A percentile compares a stretch with the other conserved stretches of the same genome.
phyloP scores from a whole-genome alignment of 2,113 vertebrate genomes.

The Echinops telfairi region DNA sequence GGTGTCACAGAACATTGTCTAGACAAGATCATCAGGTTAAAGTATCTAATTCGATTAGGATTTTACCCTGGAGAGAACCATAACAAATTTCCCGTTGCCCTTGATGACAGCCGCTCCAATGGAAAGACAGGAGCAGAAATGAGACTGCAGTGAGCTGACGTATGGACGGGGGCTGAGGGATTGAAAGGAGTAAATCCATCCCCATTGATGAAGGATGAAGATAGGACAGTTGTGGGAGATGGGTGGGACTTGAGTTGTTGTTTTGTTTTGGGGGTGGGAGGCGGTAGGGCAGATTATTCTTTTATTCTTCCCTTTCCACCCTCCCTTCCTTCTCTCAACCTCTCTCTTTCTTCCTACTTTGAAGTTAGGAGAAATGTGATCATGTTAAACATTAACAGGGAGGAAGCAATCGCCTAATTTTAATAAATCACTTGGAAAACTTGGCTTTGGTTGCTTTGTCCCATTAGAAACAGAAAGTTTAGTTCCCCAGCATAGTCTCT shows the following conservation, averaged over 20 bases:
- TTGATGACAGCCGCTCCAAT: background rate
- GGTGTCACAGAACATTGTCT: background rate
- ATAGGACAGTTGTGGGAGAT: background rate
- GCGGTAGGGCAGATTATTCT: background rate
- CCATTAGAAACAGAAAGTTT: conserved; percentile 61
- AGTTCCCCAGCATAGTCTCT: conserved; percentile 54
- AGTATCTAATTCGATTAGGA: background rate
- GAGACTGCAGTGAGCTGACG: background rate
- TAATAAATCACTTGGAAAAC: conserved; percentile 62
- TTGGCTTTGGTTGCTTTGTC: conserved; percentile 20
- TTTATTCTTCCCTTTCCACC: background rate
- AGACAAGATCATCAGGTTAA: background rate
- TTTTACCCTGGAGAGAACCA: background rate
- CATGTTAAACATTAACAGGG: conserved; percentile 36
- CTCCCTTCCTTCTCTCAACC: background rate
- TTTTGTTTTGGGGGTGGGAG: background rate
- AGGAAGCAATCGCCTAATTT: conserved; percentile 55
- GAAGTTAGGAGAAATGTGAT: conserved; percentile 32
- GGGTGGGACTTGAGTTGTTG: background rate
- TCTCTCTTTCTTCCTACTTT: background rate
- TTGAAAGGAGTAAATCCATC: background rate
- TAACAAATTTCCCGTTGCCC: background rate
- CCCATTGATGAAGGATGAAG: background rate
- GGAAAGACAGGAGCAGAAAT: background rate
- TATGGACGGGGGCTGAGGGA: background rate